These are phyloP conservation scores for Parus major DNA, from an alignment of 2,113 vertebrate species.

Conservation along the genomic window DNA sequence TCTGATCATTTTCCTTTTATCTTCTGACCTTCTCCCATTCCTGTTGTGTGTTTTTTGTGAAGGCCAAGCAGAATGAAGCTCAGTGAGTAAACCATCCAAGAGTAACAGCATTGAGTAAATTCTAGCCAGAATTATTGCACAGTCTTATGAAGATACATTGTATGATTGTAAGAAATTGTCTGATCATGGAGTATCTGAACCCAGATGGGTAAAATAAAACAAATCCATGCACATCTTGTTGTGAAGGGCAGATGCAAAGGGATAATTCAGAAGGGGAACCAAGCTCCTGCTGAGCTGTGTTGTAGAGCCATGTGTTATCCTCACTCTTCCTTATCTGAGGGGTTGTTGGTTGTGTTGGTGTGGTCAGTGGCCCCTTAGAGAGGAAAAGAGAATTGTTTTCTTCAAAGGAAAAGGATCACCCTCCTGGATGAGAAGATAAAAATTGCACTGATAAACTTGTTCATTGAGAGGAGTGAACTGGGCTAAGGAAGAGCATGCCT, in stretches of 20 bases:
- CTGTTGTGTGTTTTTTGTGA: not conserved
- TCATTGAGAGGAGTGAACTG: not conserved
- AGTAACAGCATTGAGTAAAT: not conserved
- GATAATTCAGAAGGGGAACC: not conserved
- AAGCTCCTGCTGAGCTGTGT: not conserved
- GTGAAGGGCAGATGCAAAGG: not conserved
- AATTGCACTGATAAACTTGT: not conserved
- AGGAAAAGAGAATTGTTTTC: not conserved
- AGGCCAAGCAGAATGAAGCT: not conserved
- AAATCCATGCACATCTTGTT: not conserved
- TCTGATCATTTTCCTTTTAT: not conserved
- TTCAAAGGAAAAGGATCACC: not conserved
- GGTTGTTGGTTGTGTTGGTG: not conserved
- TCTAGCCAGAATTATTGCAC: not conserved
- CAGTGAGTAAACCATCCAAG: not conserved
- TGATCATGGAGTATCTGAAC: not conserved
- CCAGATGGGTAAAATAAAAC: not conserved
- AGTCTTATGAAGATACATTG: not conserved
- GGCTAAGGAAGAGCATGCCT: not conserved
- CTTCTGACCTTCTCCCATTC: not conserved
- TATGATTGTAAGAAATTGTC: not conserved
- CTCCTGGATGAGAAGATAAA: not conserved
- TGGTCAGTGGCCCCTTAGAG: not conserved
- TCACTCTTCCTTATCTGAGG: not conserved
- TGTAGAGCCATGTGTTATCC: fast-evolving